Base-by-base conservation (phyloP, 1,140 invertebrate genomes). In the Drosophila truncata region DNA sequence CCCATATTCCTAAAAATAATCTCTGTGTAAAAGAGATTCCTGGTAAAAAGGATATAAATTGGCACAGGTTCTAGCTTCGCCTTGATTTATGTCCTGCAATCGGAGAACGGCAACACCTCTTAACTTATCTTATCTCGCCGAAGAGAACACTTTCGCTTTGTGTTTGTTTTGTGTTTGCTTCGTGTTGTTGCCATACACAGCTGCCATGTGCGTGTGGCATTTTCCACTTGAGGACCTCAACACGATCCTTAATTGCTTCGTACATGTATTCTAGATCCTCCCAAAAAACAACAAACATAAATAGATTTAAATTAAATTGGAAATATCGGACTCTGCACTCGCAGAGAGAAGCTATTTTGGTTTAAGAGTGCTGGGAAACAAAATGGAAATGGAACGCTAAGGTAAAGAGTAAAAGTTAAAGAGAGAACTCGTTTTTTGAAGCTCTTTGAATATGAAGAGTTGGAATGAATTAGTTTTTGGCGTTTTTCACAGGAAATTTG, bases 161-260 rank as follows among this genome's bases (percentile, higher is more conserved):
- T 47, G 41, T 65, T 47, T 72, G 59, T 80, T 66, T 77, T 54
- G 52, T 37, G 20, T 25, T 54, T 54, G 33, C 27, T 57, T 58
- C 27, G 35, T 29, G 69, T 39, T 39, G 14, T 18, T 42, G 9
- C 44, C 31, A n/a, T n/a, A 25, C 60, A 66, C 73, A 80, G 75
- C 79, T 82, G 78, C 64, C 57, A 8, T 27, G 31, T 35, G 44
- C 61, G 59, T 67, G 65, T 42, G 65, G 59, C 64, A 84, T 59
- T 74, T 69, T 44, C 82, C 83, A 86, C 82, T 86, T 82, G 82
- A 85, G 82, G 9, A 41, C 23, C 46, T 42, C 58, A 35, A 66
- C 77, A 73, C 74, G 66, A 71, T 80, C 35, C 39, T 52, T 80
- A 82, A 82, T 82, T 82, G 79, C 31, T 44, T 2, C n/a, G 16